Percentiles rank a stretch among this genome's conserved stretches.
These are phyloP conservation scores for Cnemophilus loriae DNA, from an alignment of 2,113 vertebrate species.

Conservation along the genomic window DNA sequence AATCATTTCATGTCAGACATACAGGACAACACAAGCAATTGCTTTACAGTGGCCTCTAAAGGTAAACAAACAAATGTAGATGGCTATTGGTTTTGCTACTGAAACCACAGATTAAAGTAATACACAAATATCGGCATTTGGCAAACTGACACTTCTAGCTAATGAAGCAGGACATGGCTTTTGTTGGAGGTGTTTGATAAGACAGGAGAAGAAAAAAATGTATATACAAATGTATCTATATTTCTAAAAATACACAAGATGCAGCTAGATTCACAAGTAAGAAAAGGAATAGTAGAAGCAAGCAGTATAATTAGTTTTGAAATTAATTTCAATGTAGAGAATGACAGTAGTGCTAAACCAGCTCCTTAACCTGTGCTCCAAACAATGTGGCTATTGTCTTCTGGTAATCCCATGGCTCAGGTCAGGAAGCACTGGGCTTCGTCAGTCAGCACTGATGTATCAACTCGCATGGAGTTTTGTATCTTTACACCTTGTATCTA, in stretches of 20 bases:
- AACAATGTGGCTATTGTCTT: not conserved
- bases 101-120: slow-evolving; percentile 26
- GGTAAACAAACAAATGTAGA: slow-evolving; percentile 35
- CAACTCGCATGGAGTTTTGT: not conserved
- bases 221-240: not conserved
- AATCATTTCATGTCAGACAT: not conserved
- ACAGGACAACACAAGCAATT: not conserved
- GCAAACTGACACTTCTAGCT: slow-evolving; percentile 26
- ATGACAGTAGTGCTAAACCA: not conserved
- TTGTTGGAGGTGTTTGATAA: not conserved
- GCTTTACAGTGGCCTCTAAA: not conserved
- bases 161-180: slow-evolving; percentile 8
- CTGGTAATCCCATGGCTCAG: not conserved
- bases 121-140: slow-evolving; percentile 22
- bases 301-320: not conserved
- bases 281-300: not conserved
- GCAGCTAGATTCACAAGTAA: not conserved
- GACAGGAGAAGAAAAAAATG: not conserved
- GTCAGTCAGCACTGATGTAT: not conserved
- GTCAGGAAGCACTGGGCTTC: not conserved
- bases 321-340: not conserved
- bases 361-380: not conserved
- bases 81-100: slow-evolving; percentile 54
- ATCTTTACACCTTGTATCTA: not conserved
- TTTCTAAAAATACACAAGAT: not conserved